Conservation (phyloP, 2,113 vertebrate genomes). For the Sigmodon hispidus region DNA sequence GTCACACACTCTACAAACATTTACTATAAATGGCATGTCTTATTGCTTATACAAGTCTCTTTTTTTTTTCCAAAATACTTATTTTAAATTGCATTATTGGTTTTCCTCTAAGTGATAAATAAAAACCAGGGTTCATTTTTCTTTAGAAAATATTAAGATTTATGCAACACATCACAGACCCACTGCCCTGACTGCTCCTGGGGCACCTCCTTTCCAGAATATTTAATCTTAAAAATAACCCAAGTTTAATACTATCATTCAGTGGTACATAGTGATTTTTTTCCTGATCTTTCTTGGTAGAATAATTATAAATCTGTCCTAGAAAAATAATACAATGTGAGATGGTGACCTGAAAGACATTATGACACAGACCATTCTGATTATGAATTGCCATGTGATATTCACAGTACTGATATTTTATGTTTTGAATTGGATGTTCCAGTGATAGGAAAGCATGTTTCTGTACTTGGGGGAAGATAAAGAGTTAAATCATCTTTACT, state of each 20-base stretch:
- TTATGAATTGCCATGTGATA: background rate
- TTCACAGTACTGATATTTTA: background rate
- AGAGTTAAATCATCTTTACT: background rate
- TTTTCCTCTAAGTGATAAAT: background rate
- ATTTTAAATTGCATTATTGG: background rate
- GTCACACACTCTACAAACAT: background rate
- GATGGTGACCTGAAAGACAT: background rate
- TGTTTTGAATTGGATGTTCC: background rate
- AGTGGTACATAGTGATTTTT: rapidly evolving
- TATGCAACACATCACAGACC: background rate
- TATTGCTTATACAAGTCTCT: background rate
- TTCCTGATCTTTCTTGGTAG: background rate
- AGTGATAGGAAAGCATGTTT: background rate
- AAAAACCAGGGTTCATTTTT: background rate
- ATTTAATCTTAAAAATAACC: background rate
- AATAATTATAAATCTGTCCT: background rate
- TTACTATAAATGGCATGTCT: background rate
- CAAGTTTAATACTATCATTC: rapidly evolving
- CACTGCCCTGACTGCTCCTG: rapidly evolving
- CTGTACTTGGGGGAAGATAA: background rate
- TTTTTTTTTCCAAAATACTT: background rate
- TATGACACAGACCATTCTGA: rapidly evolving
- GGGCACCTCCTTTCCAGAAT: background rate
- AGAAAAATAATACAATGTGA: background rate
- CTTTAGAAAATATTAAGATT: background rate